Base-by-base conservation (phyloP, 1,140 invertebrate species). In the Triops longicaudatus region DNA sequence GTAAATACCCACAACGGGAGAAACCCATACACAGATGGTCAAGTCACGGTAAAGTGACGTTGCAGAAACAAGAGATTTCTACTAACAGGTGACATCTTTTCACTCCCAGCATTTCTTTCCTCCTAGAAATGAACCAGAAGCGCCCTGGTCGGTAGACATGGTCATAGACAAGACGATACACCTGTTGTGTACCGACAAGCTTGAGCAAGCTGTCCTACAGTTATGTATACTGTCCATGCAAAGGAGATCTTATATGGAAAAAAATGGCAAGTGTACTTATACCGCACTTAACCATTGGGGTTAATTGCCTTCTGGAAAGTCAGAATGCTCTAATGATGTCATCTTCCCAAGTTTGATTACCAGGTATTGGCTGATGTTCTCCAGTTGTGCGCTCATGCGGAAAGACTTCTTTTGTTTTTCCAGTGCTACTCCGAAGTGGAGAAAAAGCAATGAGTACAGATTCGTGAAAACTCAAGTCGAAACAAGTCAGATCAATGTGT, bases 51-150 rank as follows among this genome's bases (percentile, higher is more conserved):
- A 22, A 22, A 22, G 22, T 63, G 50, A 63, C 50, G 50, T 14
- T 63, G 50, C 50, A 63, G 50, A 22, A 17, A 9, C 0, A 14
- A 22, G 50, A 63, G 50, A 63, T 63, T 63, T 63, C 17, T 63
- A 63, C 17, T 63, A 63, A 63, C 50, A 63, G 50, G 50, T 63
- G 50, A 63, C 50, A 63, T 63, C 50, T 63, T 63, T 63, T 63
- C 50, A 63, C 22, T 63, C 7, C 50, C 22, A 14, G 14, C 50
- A 22, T n/a, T n/a, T n/a, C 22, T 63, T 22, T 22, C 50, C 50
- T 11, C 22, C 17, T 63, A 63, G 44, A 63, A 63, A 63, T 63
- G 50, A 63, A 63, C 17, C 14, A 22, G 50, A 63, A 63, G 50
- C n/a, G 14, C 22, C n/a, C 17, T 9, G 17, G 14, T 63, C 7